Conservation (phyloP, 2,797 vertebrate species). For the Distichodus sexfasciatus region DNA sequence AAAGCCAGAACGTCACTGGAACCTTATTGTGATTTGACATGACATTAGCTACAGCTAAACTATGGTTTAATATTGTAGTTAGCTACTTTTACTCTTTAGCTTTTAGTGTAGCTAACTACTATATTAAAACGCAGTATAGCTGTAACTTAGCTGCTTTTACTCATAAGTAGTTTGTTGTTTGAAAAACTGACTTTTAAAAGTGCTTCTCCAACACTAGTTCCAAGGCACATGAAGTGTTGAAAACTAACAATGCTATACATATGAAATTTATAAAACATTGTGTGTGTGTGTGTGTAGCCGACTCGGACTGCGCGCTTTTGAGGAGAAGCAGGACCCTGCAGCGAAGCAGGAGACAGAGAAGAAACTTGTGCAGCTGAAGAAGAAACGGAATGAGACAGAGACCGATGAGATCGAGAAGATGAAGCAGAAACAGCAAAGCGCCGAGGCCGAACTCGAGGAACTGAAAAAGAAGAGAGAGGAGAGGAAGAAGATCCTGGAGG, state of each 20-base stretch:
- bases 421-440: constrained; percentile 89
- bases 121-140: too few species aligned
- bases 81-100: too few species aligned
- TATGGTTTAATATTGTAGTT: too few species aligned
- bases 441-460: constrained; percentile 85
- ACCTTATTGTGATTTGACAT: too few species aligned
- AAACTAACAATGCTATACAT: neutral
- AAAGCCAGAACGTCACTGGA: too few species aligned
- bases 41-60: too few species aligned
- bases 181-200: too few species aligned
- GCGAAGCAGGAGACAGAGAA: constrained; percentile 77
- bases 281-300: constrained; percentile 58
- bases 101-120: too few species aligned
- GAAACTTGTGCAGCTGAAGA: constrained; percentile 83
- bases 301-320: constrained; percentile 52
- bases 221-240: too few species aligned
- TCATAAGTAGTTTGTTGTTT: too few species aligned
- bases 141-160: too few species aligned
- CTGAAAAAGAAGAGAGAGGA: constrained; percentile 93
- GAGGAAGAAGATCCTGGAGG: constrained; percentile 87
- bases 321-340: constrained; percentile 57
- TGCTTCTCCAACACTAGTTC: too few species aligned
- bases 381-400: constrained; percentile 78
- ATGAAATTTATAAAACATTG: neutral
- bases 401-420: constrained; percentile 88